Conservation (phyloP, 2,888 invertebrate species). For the Trilocha varians region DNA sequence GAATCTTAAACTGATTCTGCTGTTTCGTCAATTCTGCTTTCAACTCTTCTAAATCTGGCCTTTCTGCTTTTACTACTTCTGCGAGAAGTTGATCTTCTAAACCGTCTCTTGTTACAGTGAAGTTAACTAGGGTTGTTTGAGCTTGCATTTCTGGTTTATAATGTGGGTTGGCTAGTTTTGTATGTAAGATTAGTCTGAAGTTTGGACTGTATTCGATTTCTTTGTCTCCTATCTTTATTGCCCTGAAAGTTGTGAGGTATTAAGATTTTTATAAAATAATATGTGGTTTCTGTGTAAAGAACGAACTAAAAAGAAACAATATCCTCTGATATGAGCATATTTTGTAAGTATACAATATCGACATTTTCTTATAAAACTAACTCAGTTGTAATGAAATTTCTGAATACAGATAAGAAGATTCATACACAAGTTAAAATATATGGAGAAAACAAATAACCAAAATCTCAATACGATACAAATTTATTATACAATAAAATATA, state of each 20-base stretch:
- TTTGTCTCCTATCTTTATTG: slow-evolving; percentile 97
- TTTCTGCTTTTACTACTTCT: slow-evolving; percentile 96
- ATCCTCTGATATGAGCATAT: too few species aligned
- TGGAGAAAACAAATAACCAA: too few species aligned
- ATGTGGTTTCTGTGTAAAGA: too few species aligned
- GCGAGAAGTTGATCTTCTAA: slow-evolving; percentile 96
- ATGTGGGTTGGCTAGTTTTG: slow-evolving; percentile 97
- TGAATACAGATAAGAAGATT: too few species aligned
- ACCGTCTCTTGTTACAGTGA: slow-evolving; percentile 96
- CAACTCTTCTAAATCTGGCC: slow-evolving; percentile 94
- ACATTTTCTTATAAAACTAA: too few species aligned
- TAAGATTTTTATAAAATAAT: neutral
- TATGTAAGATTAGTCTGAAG: slow-evolving; percentile 92
- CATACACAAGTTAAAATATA: too few species aligned
- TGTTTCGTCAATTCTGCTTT: slow-evolving; percentile 96
- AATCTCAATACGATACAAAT: too few species aligned
- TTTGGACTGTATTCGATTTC: slow-evolving; percentile 93
- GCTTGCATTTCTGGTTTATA: slow-evolving; percentile 99
- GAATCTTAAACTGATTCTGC: slow-evolving; percentile 97
- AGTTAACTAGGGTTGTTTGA: slow-evolving; percentile 96
- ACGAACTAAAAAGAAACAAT: too few species aligned
- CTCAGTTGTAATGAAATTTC: too few species aligned
- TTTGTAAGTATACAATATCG: too few species aligned
- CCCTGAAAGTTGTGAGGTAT: slow-evolving; percentile 66
- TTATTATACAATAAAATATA: neutral